Evolutionary conservation across 2,888 invertebrate species (phyloP), one percentile per base, ranked within the genome.

Genomic region (Fragum sueziense): DNA sequence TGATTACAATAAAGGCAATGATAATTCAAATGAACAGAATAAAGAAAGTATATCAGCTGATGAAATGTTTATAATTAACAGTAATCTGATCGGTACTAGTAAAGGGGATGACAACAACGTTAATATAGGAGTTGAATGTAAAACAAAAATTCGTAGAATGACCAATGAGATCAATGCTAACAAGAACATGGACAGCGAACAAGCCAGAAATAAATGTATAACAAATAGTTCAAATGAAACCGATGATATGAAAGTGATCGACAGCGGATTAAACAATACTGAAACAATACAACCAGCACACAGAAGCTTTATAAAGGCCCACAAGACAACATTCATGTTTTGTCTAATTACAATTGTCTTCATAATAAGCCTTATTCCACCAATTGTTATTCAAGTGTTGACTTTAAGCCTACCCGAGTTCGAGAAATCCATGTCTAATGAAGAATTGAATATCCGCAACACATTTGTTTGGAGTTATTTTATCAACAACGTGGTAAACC

Each of bases 401-500:
- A 33, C 61, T 33, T 20, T 61, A 6, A 61, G 9, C 11, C 20
- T 25, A 2, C 33, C 61, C 27, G 33, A 20, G 27, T 61, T 61
- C 33, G 3, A 9, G 14, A 33, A 61, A 14, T 61, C 61, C 9
- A 31, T 61, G 33, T 61, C 61, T 1, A 7, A 2, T 1, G 20
- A 3, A 2, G 61, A 33, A 3, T 27, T 17, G 33, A 1, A 3
- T 31, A 33, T 61, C 6, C 33, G 33, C 7, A 61, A 61, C 61
- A 61, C 61, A n/a, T 61, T 61, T 6, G n/a, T 31, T 17, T 61
- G 61, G 61, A 33, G 61, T 31, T 61, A 33, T 20, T 61, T 33
- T 20, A 33, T 61, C 7, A 31, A 61, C 27, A 29, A 61, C 27
- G 61, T 61, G 1, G 33, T 33, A 3, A 61, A 61, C 33, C 2